Percentiles rank a stretch among this genome's conserved stretches.
Conservation (phyloP, 2,888 invertebrate species). For the Eretmocerus hayati region DNA sequence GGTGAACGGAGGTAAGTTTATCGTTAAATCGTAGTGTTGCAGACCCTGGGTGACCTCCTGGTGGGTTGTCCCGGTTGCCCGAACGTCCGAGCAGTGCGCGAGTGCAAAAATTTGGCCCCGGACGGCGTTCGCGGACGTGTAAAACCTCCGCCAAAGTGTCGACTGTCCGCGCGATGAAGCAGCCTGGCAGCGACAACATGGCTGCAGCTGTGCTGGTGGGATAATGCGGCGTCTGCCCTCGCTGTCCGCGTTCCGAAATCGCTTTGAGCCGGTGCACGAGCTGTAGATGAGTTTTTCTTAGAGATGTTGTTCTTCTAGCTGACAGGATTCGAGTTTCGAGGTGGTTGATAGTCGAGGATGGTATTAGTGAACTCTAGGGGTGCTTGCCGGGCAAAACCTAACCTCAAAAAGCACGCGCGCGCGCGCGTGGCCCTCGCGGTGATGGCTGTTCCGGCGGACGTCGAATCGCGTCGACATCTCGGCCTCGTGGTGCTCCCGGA, state of each 20-base stretch:
- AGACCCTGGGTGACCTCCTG: not conserved
- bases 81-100: not conserved
- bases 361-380: too few relatives aligned
- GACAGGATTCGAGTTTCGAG: too few relatives aligned
- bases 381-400: not conserved
- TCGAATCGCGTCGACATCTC: not conserved
- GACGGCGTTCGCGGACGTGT: too few relatives aligned
- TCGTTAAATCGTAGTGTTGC: not conserved
- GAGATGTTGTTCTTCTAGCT: too few relatives aligned
- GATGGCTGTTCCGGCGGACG: not conserved
- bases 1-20: conserved; percentile 71
- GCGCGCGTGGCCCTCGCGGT: not conserved
- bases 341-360: too few relatives aligned
- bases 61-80: not conserved
- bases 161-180: too few relatives aligned
- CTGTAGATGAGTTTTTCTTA: too few relatives aligned
- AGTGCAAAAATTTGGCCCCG: too few relatives aligned
- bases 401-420: not conserved
- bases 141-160: too few relatives aligned
- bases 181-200: too few relatives aligned
- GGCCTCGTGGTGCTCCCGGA: not conserved
- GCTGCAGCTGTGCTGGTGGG: too few relatives aligned
- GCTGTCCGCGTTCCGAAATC: not conserved
- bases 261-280: not conserved
- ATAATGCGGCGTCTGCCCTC: not conserved